These are phyloP conservation scores for Crenuchus spilurus DNA, from an alignment of 2,797 vertebrate genomes.

Conservation along the genomic window DNA sequence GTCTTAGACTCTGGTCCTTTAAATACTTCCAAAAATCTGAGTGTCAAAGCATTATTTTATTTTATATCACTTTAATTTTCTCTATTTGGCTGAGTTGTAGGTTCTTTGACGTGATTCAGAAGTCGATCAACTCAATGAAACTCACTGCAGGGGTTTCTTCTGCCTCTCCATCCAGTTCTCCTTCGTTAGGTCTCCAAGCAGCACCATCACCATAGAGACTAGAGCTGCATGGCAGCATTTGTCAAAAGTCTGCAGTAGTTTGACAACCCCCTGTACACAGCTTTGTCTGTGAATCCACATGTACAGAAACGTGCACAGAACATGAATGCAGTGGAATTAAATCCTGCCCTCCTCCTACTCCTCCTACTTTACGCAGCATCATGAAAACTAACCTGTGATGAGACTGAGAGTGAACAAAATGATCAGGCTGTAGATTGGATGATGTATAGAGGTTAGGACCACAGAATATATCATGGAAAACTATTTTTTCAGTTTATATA, in stretches of 20 bases:
- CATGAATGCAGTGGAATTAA: slow-evolving; percentile 6
- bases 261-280: not conserved
- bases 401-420: not conserved
- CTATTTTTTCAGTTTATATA: no score
- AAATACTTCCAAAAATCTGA: not conserved
- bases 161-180: slow-evolving; percentile 20
- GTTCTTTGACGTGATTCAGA: slow-evolving; percentile 10
- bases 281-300: slow-evolving; percentile 8
- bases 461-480: no score
- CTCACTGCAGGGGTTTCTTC: slow-evolving; percentile 44
- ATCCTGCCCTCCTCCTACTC: not conserved
- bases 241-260: slow-evolving; percentile 34
- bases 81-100: slow-evolving; percentile 9
- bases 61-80: slow-evolving; percentile 19
- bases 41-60: not conserved
- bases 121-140: slow-evolving; percentile 42
- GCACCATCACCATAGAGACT: slow-evolving; percentile 47
- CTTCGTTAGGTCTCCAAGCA: slow-evolving; percentile 43
- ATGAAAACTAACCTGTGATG: no score
- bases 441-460: no score
- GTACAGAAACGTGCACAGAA: not conserved
- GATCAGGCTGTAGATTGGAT: not conserved
- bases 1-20: slow-evolving; percentile 2
- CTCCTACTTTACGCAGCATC: not conserved
- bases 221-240: slow-evolving; percentile 21